Percentiles rank a stretch among this genome's conserved stretches.
These are phyloP conservation scores for Erannis defoliaria DNA, from an alignment of 2,888 invertebrate genomes.

Conservation along the genomic window DNA sequence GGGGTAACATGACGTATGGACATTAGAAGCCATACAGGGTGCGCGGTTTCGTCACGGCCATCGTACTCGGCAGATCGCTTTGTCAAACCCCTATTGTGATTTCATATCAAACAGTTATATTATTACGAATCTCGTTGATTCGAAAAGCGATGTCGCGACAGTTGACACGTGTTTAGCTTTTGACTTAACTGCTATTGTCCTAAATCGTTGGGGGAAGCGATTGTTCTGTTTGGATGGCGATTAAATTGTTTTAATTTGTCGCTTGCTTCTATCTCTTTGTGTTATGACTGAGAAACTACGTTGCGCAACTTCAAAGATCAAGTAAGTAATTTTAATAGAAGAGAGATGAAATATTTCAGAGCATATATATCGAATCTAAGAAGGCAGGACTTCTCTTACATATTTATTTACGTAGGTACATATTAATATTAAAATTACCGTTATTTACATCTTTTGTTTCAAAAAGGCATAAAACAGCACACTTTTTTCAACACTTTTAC, in stretches of 20 bases:
- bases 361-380: not conserved
- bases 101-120: conserved; percentile 76
- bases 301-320: not conserved
- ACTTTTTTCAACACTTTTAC: no score
- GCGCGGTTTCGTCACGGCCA: conserved; percentile 73
- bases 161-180: conserved; percentile 84
- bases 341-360: not conserved
- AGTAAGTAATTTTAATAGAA: no score
- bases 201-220: conserved; percentile 68
- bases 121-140: conserved; percentile 74
- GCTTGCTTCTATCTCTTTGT: conserved; percentile 16
- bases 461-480: no score
- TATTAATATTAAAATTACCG: no score
- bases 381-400: no score
- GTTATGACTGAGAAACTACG: not conserved
- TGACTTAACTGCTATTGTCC: conserved; percentile 79
- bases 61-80: conserved; percentile 59
- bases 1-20: conserved; percentile 50
- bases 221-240: conserved; percentile 46
- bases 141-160: conserved; percentile 73
- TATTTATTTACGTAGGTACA: no score
- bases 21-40: conserved; percentile 61
- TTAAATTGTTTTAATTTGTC: conserved; percentile 43
- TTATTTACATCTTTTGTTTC: no score
- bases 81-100: conserved; percentile 63